Percentiles rank a stretch among this genome's conserved stretches.
These are phyloP conservation scores for Todiramphus chloris DNA, from an alignment of 2,113 vertebrate genomes.

Conservation along the genomic window DNA sequence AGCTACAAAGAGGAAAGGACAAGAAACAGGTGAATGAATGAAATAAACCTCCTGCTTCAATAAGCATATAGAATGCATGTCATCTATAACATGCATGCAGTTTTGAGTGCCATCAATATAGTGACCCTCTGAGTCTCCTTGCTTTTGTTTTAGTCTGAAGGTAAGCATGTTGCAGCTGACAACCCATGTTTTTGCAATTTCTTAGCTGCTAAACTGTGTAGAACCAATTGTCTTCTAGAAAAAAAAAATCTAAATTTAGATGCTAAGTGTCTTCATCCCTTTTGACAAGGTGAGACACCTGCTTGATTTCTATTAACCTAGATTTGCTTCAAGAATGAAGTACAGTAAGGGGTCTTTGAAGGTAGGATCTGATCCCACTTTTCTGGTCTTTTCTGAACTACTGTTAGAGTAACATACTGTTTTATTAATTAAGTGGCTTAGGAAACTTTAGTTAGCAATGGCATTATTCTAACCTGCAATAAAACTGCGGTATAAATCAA, in stretches of 20 bases:
- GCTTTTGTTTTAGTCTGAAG: constrained; percentile 45
- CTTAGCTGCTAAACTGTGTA: not conserved
- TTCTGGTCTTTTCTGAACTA: not conserved
- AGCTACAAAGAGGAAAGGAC: constrained; percentile 20
- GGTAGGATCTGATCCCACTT: not conserved
- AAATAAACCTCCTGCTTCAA: constrained; percentile 3
- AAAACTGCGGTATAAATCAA: not conserved
- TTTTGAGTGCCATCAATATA: not conserved
- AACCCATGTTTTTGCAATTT: not conserved
- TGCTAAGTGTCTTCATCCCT: not conserved
- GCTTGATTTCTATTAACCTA: not conserved
- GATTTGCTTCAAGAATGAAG: not conserved
- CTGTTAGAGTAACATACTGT: not conserved
- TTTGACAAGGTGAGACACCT: not conserved
- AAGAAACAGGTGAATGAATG: constrained; percentile 24
- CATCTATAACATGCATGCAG: not conserved
- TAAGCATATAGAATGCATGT: not conserved
- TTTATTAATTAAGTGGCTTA: not conserved
- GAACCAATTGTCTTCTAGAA: not conserved
- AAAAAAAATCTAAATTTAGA: not conserved
- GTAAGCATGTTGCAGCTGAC: not conserved
- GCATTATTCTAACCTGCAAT: not conserved
- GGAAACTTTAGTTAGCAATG: not conserved
- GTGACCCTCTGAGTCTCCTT: not conserved
- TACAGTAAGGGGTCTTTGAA: not conserved